Evolutionary conservation across 2,797 vertebrate genomes (phyloP).

Genomic region (Allobates femoralis): DNA sequence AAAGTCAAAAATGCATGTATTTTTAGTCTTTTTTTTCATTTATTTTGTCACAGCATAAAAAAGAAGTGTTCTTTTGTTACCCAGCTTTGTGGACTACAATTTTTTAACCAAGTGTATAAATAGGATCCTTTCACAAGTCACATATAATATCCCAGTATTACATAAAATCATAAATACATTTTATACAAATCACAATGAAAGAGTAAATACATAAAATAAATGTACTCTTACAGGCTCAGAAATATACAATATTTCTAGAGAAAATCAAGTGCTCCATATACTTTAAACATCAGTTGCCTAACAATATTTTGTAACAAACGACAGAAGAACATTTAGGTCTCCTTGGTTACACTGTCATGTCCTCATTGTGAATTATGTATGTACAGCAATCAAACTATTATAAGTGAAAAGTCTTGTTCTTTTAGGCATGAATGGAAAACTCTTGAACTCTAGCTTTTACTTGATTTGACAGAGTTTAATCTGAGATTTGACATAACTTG

Average conservation of each 20-base stretch:
- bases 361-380: constrained; percentile 37
- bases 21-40: no score
- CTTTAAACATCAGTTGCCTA: constrained; percentile 14
- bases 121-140: background rate
- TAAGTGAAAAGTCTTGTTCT: constrained; percentile 56
- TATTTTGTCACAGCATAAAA: no score
- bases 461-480: constrained; percentile 50
- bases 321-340: constrained; percentile 19
- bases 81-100: no score
- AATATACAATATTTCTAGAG: background rate
- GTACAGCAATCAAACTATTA: constrained; percentile 44
- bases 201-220: background rate
- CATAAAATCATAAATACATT: background rate
- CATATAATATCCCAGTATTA: background rate
- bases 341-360: constrained; percentile 26
- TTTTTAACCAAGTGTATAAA: background rate
- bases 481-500: constrained; percentile 36
- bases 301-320: constrained; percentile 35
- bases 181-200: background rate
- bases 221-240: background rate
- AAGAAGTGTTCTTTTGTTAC: no score
- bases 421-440: constrained; percentile 55
- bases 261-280: background rate
- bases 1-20: no score
- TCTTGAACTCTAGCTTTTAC: constrained; percentile 26